Conservation (phyloP, 2,888 invertebrate species). For the Cryptocheilus praepositus region DNA sequence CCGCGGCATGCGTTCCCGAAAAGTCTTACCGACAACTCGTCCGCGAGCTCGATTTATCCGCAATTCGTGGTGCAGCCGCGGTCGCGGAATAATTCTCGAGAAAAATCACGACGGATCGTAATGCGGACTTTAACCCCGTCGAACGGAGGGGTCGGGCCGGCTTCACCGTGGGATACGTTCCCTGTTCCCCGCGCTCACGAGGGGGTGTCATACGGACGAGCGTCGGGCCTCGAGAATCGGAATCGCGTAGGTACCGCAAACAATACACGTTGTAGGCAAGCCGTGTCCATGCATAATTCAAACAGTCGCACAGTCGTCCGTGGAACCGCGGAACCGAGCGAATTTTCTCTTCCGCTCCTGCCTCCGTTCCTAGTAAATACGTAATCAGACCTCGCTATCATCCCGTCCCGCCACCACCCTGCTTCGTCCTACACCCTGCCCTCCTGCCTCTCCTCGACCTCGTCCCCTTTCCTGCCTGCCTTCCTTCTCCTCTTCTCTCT, state of each 20-base stretch:
- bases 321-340: conserved; percentile 68
- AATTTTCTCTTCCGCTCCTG: conserved; percentile 72
- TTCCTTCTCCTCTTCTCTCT: conserved; percentile 13
- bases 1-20: too few species aligned
- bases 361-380: conserved; percentile 71
- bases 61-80: too few species aligned
- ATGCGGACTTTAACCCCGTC: too few species aligned
- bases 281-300: conserved; percentile 75
- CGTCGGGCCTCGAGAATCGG: conserved; percentile 66
- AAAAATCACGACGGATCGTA: too few species aligned
- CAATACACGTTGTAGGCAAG: conserved; percentile 73
- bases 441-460: conserved; percentile 16
- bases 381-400: conserved; percentile 72
- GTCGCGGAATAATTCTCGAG: too few species aligned
- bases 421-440: not conserved
- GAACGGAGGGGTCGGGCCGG: too few species aligned
- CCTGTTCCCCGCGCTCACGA: conserved; percentile 41
- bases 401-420: conserved; percentile 33
- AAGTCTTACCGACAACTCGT: too few species aligned
- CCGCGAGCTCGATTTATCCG: too few species aligned
- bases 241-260: conserved; percentile 66
- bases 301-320: conserved; percentile 70
- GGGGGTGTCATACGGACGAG: conserved; percentile 46
- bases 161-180: conserved; percentile 30
- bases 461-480: conserved; percentile 7